phyloP scores from a whole-genome alignment of 2,888 invertebrate species.

The Dicyrtoma fusca region DNA sequence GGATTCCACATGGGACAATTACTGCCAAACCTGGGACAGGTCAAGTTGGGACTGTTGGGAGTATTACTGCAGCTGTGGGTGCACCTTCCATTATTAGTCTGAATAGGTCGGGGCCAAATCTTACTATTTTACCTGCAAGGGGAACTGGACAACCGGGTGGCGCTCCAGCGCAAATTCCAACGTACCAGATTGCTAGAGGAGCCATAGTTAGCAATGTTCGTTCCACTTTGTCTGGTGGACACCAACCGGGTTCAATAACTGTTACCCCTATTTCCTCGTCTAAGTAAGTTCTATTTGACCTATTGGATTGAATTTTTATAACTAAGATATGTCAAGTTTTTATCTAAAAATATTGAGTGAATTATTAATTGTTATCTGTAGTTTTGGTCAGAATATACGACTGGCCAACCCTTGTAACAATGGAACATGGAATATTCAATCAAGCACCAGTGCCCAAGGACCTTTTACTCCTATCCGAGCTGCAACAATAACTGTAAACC shows the following conservation, averaged over 20 bases:
- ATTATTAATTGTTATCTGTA: slow-evolving; percentile 31
- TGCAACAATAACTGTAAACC: slow-evolving; percentile 49
- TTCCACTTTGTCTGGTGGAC: slow-evolving; percentile 37
- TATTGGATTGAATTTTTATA: not conserved
- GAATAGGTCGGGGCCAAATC: slow-evolving; percentile 49
- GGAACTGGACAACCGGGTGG: slow-evolving; percentile 61
- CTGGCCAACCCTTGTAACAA: slow-evolving; percentile 49
- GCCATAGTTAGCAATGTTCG: slow-evolving; percentile 47
- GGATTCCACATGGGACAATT: slow-evolving; percentile 40
- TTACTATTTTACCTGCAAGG: slow-evolving; percentile 53
- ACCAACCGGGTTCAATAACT: slow-evolving; percentile 54
- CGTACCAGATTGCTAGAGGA: slow-evolving; percentile 62
- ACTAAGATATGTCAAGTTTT: too few species aligned
- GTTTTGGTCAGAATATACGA: slow-evolving; percentile 51
- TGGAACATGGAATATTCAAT: slow-evolving; percentile 54
- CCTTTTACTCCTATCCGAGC: slow-evolving; percentile 45
- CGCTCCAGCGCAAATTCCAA: slow-evolving; percentile 60
- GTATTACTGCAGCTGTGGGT: slow-evolving; percentile 40
- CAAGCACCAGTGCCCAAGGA: slow-evolving; percentile 39
- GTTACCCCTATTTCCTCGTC: slow-evolving; percentile 54
- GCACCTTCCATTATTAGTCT: slow-evolving; percentile 50
- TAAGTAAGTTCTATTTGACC: slow-evolving; percentile 42
- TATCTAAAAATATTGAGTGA: too few species aligned
- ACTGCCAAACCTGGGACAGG: slow-evolving; percentile 30
- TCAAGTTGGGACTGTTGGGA: slow-evolving; percentile 32